Percentiles rank a stretch among this genome's conserved stretches.
Conservation (phyloP, 2,888 invertebrate genomes). For the Pristionchus fissidentatus region DNA sequence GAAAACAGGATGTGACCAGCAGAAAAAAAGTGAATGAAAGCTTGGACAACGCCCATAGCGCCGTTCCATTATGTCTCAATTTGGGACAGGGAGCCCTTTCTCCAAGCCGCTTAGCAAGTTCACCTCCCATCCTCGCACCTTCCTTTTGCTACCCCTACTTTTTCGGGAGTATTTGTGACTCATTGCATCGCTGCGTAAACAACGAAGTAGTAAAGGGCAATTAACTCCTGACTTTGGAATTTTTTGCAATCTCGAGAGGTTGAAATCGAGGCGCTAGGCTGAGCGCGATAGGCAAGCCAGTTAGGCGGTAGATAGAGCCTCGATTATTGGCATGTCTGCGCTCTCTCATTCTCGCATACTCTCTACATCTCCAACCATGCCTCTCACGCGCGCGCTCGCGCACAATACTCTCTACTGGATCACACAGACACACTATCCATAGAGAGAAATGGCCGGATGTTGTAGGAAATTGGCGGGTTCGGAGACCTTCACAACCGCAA, state of each 20-base stretch:
- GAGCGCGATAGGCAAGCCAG: background rate
- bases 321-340: conserved; percentile 25
- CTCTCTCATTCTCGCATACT: background rate
- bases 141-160: background rate
- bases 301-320: background rate
- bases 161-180: background rate
- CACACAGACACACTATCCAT: background rate
- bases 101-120: conserved; percentile 36
- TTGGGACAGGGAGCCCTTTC: background rate
- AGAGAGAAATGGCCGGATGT: background rate
- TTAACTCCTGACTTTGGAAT: background rate
- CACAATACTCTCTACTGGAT: background rate
- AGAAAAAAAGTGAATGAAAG: background rate
- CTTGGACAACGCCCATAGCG: conserved; percentile 11
- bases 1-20: no score
- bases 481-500: background rate
- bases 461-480: conserved; percentile 3
- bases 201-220: background rate
- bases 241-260: background rate
- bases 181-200: background rate
- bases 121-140: background rate
- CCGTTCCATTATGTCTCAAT: background rate
- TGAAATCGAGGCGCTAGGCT: no score
- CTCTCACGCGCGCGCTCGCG: background rate
- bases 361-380: background rate